Percentiles rank a stretch among this genome's conserved stretches.
These are phyloP conservation scores for Pteruthius melanotis DNA, from an alignment of 2,113 vertebrate species.

Conservation along the genomic window DNA sequence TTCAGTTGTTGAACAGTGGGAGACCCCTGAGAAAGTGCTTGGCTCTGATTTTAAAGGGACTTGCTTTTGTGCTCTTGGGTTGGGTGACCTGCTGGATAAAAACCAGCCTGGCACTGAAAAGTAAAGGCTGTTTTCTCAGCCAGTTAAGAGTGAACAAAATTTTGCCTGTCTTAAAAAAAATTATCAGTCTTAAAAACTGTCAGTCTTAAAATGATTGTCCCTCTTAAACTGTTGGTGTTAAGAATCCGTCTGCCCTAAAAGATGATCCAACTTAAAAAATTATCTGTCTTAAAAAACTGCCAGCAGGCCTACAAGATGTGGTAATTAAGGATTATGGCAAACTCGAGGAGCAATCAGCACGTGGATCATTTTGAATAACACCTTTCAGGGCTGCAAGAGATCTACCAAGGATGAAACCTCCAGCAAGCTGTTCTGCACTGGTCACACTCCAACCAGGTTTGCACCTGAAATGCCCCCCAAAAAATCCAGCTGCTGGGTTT, in stretches of 20 bases:
- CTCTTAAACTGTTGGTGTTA: neutral
- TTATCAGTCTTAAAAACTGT: too few relatives aligned
- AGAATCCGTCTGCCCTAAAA: neutral
- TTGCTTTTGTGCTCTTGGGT: neutral
- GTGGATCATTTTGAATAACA: neutral
- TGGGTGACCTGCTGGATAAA: neutral
- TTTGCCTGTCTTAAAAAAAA: neutral
- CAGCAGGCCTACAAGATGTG: neutral
- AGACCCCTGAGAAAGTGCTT: neutral
- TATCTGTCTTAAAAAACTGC: neutral
- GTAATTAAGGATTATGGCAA: neutral
- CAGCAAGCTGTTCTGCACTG: neutral
- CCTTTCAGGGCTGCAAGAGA: neutral
- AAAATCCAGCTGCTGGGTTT: neutral
- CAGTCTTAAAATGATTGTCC: neutral
- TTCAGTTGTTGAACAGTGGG: neutral
- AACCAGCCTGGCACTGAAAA: slow-evolving; percentile 23
- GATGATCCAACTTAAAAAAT: neutral
- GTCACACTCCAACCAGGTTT: neutral
- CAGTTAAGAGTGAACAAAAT: neutral
- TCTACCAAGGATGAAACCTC: neutral
- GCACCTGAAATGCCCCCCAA: neutral
- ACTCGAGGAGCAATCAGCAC: neutral
- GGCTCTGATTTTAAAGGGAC: neutral
- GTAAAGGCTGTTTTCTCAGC: neutral